Base-by-base conservation (phyloP, 2,113 vertebrate species). In the Melanerpes aurifrons region DNA sequence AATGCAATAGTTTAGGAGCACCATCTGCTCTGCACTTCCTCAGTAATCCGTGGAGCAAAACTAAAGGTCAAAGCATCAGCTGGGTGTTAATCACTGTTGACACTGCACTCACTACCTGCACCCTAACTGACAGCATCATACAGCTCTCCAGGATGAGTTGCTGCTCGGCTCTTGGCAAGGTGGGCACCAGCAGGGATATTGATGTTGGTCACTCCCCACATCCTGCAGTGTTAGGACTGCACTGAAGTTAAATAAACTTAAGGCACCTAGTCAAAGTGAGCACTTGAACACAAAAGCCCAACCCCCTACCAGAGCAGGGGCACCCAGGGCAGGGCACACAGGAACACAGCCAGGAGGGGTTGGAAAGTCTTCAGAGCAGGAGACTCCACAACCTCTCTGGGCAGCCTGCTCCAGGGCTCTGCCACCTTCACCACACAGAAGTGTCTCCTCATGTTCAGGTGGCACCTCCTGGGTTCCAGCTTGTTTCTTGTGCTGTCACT, bases 21-120 rank as follows among this genome's bases (percentile, higher is more conserved):
- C 24, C 31, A 31, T 24, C 71, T 50, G 40, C 16, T 83, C 43
- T 37, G 6, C 37, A 20, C 15, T 57, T 86, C 47, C 24, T 58
- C 40, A 53, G 32, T 35, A 35, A 82, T 28, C 47, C 74, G 5
- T 16, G 31, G 6, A 48, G 26, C 28, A 73, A 19, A 61, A 61
- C 10, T 7, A 21, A 58, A 63, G 37, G 59, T 53, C 37, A 79
- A 17, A 59, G 53, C 1, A 1, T 21, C 56, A 82, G 31, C 3
- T 50, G 40, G 15, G 3, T 63, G 47, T 37, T 63, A 14, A 54
- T 24, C 31, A 26, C 6, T 4, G 47, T 43, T 58, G 80, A 47
- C 63, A 6, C 0, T 16, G 13, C 59, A 9, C 8, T 67, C 28
- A 1, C 22, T 5, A 14, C 5, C 16, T 6, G 11, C 24, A 7